Evolutionary conservation across 2,797 vertebrate genomes (phyloP), one percentile per base, ranked within the genome.

Genomic region (Nyctalus aviator): DNA sequence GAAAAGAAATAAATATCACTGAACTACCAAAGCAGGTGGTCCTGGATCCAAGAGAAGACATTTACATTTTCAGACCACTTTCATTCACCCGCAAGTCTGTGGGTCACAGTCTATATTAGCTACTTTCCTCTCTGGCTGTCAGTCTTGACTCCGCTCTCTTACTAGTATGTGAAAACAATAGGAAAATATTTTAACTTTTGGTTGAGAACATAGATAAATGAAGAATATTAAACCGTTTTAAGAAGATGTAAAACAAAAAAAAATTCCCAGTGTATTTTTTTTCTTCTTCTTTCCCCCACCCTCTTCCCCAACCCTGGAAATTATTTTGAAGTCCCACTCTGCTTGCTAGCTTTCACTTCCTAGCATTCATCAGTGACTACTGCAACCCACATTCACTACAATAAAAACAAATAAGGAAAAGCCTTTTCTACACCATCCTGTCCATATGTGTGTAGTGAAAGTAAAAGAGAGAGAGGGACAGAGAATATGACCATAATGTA

Each of bases 151-250:
- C 90, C 86, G 82, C 68, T 79, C 23, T 73, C 87, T 84, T 85
- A 55, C 21, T 55, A 55, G 21, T 9, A 46, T 64, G 41, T 69
- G 68, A 93, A 96, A 48, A 86, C 30, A 93, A 82, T 57, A 76
- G 82, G 66, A 92, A 88, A 96, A 59, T 71, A 97, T 71, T 89
- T 89, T 87, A 82, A 94, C 30, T 96, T 94, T 96, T 86, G 81
- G 32, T 59, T 94, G 85, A 96, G 90, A 46, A 68, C 46, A 62
- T 41, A 57, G 57, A 93, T 92, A 66, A 81, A 91, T 81, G 73
- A n/a, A 25, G 12, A 94, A 53, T 73, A 68, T 75, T 44, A 83
- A 83, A 46, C 50, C 20, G 18, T 73, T 91, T 90, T 35, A 25
- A 83, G 21, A 64, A 55, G 37, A 41, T 41, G 37, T 41, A 41